Evolutionary conservation across 2,113 vertebrate genomes (phyloP).

Genomic region (Ammospiza caudacuta): DNA sequence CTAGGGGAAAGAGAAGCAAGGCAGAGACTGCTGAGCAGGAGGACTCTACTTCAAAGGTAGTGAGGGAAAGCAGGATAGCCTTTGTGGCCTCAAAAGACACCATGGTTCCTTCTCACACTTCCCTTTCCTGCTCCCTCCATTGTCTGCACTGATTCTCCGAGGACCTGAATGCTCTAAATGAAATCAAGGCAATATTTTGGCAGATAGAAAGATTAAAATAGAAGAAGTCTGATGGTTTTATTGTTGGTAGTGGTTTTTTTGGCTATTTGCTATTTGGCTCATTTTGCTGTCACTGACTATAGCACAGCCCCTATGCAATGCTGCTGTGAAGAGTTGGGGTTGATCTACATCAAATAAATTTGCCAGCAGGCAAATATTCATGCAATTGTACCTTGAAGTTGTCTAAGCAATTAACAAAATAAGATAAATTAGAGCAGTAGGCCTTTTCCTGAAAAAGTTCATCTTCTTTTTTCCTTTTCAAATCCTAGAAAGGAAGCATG

Average conservation of each 20-base stretch:
- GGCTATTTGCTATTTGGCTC: background rate
- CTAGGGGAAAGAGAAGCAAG: background rate
- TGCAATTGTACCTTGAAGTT: background rate
- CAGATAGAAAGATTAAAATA: background rate
- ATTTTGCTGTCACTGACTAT: background rate
- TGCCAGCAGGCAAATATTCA: background rate
- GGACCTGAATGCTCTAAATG: background rate
- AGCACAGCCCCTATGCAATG: background rate
- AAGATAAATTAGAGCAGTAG: background rate
- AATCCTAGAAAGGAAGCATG: background rate
- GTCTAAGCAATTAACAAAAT: background rate
- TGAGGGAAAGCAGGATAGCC: background rate
- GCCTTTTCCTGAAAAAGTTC: background rate
- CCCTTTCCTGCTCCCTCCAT: background rate
- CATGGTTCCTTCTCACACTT: rapidly evolving
- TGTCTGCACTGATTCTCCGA: background rate
- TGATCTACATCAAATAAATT: background rate
- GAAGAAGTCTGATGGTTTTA: background rate
- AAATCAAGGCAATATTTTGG: background rate
- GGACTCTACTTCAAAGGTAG: background rate
- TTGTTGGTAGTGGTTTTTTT: background rate
- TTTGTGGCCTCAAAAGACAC: background rate
- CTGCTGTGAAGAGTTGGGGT: background rate
- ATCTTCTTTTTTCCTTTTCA: background rate
- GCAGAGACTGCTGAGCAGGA: background rate